Evolutionary conservation across 2,113 vertebrate genomes (phyloP), one percentile per base, ranked within the genome.

Genomic region (Tachuris rubrigastra): DNA sequence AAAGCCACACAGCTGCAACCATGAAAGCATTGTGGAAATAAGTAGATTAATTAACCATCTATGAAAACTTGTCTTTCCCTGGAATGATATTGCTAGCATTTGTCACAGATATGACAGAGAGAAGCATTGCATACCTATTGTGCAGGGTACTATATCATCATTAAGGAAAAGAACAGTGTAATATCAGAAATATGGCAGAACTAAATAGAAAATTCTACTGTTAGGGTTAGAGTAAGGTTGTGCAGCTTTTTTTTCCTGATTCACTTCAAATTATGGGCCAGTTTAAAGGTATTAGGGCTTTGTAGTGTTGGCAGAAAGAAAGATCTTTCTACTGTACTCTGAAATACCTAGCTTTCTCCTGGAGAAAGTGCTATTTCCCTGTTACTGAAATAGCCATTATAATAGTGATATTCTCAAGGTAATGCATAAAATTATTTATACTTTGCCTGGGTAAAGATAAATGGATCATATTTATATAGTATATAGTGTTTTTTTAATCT

Each of bases 291-390:
- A 95, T 52, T 96, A 95, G 31, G 19, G 85, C 95, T 91, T 74
- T 93, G 72, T 85, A 85, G 42, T 81, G 56, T 91, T 92, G 78
- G 76, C 74, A 94, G 90, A 97, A 92, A 88, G 28, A 55, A 58
- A 72, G 11, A 52, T 74, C 31, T 85, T 96, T 96, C 30, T 96
- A 33, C 33, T 39, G 68, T 86, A 96, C 39, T 73, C 41, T 89
- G 68, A 94, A 96, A 91, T 21, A 66, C 86, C 52, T 86, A 79
- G 85, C 42, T 56, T 96, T 95, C 92, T 96, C 74, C 65, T 84
- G 42, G 14, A 72, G 78, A 91, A 96, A 94, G 78, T 82, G 93
- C 79, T 96, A 78, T 96, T 98, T 96, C 82, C 75, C 91, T 95
- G 71, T 94, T 97, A 93, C 87, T 96, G 80, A 91, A 92, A 63